phyloP scores from a whole-genome alignment of 2,797 vertebrate species.

The Falco biarmicus region DNA sequence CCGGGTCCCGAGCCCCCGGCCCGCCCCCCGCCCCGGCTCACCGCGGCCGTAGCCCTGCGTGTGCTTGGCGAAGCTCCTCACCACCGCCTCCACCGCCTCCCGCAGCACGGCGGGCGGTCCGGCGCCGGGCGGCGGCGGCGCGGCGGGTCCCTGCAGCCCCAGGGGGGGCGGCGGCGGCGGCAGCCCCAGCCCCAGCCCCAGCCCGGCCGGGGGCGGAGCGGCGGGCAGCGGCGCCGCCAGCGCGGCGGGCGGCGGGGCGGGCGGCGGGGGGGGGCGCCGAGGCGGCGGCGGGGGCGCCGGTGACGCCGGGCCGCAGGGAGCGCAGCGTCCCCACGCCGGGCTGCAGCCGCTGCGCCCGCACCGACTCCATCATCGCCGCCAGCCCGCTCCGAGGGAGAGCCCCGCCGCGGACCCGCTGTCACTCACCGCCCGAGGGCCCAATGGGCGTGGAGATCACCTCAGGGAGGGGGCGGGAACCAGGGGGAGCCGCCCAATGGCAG shows the following conservation, averaged over 20 bases:
- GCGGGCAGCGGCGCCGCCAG: too few relatives aligned
- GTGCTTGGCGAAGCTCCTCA: slow-evolving; percentile 96
- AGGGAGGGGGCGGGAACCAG: background rate
- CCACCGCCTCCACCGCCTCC: slow-evolving; percentile 96
- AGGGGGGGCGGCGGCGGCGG: slow-evolving; percentile 78
- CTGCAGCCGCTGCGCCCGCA: slow-evolving; percentile 86
- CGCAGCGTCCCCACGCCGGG: slow-evolving; percentile 78
- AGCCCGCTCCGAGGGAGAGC: background rate
- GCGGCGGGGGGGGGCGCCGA: slow-evolving; percentile 58
- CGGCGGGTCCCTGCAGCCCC: slow-evolving; percentile 75
- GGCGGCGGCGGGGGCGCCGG: slow-evolving; percentile 74
- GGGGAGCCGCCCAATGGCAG: background rate
- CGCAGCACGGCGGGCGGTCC: slow-evolving; percentile 91
- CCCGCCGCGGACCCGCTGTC: slow-evolving; percentile 58
- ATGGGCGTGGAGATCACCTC: background rate
- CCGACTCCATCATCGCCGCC: slow-evolving; percentile 84
- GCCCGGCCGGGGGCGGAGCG: too few relatives aligned
- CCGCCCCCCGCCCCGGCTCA: slow-evolving; percentile 65
- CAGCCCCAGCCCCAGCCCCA: slow-evolving; percentile 76
- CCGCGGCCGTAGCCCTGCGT: slow-evolving; percentile 96
- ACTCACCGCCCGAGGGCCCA: slow-evolving; percentile 70
- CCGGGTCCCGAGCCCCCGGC: background rate
- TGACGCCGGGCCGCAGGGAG: slow-evolving; percentile 80
- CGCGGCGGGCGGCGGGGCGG: too few relatives aligned
- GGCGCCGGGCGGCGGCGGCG: slow-evolving; percentile 79